Evolutionary conservation across 2,888 invertebrate genomes (phyloP), one percentile per base, ranked within the genome.

Genomic region (Lasioglossum zephyrum): DNA sequence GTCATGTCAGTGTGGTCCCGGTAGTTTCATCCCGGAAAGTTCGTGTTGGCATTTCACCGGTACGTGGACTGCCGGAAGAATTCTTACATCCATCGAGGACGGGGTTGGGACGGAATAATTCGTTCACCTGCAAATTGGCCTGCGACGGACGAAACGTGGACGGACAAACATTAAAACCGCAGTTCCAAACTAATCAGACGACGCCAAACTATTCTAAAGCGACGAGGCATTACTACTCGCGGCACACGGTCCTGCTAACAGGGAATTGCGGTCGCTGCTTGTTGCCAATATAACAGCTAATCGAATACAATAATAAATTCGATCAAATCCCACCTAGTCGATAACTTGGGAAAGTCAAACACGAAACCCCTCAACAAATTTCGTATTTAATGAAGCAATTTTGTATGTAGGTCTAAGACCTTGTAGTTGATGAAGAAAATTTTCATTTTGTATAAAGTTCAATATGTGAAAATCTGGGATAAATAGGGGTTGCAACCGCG

Each of bases 111-210:
- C 39, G 60, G 44, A 77, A 77, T 72, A 60, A 79, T 84, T 84
- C 73, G 79, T 84, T 66, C 57, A 73, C 74, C 73, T 49, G 85
- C 39, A 77, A 85, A 85, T 84, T 79, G 79, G n/a, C 60, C 57
- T 13, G 47, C 73, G 44, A 41, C 11, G 41, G 47, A 57, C 31
- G 77, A n/a, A n/a, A 31, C 77, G 26, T 26, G 44, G 57, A 60
- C 76, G 73, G 73, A 79, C 81, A 82, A 85, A 85, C 88, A 81
- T 88, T 85, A 84, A 85, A 88, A 84, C 85, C 79, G 78, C 87
- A 84, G 78, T 87, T 87, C 47, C 70, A 60, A 88, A 87, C 87
- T 88, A 88, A 88, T 88, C 88, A 87, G 81, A 88, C 81, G 77
- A 53, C 47, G 81, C 77, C 63, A 69, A 82, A 82, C 87, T 87